These are phyloP conservation scores for Tetragonula clypearis DNA, from an alignment of 1,140 invertebrate species.

Conservation along the genomic window DNA sequence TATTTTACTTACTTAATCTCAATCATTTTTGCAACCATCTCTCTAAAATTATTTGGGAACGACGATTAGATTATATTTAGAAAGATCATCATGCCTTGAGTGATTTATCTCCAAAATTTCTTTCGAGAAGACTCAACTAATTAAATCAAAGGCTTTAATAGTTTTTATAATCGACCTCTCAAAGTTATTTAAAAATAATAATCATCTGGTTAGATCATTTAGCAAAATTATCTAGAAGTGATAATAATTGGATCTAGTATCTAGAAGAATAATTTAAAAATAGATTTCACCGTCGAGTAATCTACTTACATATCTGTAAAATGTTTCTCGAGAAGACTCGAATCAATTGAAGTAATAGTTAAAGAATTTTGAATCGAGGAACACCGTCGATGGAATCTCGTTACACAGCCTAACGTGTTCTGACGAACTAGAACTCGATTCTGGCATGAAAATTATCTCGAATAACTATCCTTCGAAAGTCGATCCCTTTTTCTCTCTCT, in stretches of 20 bases:
- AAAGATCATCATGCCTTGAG: background rate
- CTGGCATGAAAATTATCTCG: slow-evolving; percentile 51
- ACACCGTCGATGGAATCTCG: slow-evolving; percentile 34
- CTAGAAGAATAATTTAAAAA: too few species aligned
- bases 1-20: background rate
- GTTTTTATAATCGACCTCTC: too few species aligned
- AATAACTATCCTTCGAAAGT: slow-evolving; percentile 12
- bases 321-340: background rate
- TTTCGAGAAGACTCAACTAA: background rate
- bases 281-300: background rate
- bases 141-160: too few species aligned
- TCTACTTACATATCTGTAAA: background rate
- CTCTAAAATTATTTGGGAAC: background rate
- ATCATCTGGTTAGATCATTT: too few species aligned
- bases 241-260: too few species aligned
- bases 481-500: background rate
- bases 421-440: slow-evolving; percentile 49
- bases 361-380: background rate
- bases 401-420: slow-evolving; percentile 65
- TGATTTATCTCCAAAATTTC: background rate
- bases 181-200: too few species aligned
- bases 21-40: background rate
- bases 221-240: too few species aligned
- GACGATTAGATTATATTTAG: background rate
- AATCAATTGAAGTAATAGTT: background rate